These are phyloP conservation scores for Nettapus auritus DNA, from an alignment of 2,113 vertebrate genomes.

Conservation along the genomic window DNA sequence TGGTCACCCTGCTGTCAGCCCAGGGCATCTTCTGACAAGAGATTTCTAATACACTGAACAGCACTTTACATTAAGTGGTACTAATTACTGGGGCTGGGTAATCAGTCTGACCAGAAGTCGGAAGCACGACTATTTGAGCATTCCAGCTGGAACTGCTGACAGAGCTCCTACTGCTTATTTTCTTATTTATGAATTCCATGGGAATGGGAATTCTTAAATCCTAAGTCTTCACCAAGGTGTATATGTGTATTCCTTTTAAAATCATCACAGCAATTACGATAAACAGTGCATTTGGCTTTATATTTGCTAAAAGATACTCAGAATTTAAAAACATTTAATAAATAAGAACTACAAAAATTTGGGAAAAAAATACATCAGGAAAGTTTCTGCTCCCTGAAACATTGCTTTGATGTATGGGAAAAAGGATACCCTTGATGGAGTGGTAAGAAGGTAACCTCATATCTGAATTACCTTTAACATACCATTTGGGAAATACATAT, in stretches of 20 bases:
- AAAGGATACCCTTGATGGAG: background rate
- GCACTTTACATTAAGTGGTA: conserved; percentile 66
- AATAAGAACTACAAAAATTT: background rate
- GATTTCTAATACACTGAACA: conserved; percentile 59
- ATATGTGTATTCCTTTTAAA: background rate
- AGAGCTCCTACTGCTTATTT: conserved; percentile 13
- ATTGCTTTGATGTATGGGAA: background rate
- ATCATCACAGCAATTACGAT: background rate
- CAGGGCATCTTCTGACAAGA: conserved; percentile 70
- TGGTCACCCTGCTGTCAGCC: conserved; percentile 71
- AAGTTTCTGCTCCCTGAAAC: background rate
- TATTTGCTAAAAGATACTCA: background rate
- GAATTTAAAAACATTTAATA: background rate
- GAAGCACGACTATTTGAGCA: conserved; percentile 17
- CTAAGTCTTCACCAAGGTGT: background rate
- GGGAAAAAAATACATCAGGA: background rate
- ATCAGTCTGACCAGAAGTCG: conserved; percentile 59
- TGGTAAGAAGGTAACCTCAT: background rate
- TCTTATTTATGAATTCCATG: background rate
- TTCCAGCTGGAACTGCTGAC: conserved; percentile 4
- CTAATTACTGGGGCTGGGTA: conserved; percentile 53
- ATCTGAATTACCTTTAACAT: background rate
- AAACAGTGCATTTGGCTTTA: background rate
- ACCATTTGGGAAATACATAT: background rate
- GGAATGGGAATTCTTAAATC: background rate